Evolutionary conservation across 2,888 invertebrate species (phyloP).

Genomic region (Epinotia bilunana): DNA sequence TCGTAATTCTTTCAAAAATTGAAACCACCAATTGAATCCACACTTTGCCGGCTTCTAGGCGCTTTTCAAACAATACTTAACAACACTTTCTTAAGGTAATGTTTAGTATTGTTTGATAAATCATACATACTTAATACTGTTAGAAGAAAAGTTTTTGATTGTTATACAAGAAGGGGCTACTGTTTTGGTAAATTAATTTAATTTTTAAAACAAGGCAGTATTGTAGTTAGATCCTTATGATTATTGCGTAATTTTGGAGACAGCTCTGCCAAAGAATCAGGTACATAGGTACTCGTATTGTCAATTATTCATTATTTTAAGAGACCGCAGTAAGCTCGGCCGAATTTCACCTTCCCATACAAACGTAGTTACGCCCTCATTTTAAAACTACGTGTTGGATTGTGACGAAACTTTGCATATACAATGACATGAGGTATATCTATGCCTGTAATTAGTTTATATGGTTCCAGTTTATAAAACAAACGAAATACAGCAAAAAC

Average conservation of each 20-base stretch:
- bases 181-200: not conserved
- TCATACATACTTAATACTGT: constrained; percentile 2
- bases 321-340: too few species aligned
- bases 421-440: too few species aligned
- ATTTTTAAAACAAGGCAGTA: not conserved
- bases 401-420: too few species aligned
- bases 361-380: too few species aligned
- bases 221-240: not conserved
- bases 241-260: not conserved
- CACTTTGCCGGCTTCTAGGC: constrained; percentile 6
- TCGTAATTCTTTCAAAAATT: not conserved
- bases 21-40: not conserved
- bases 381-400: too few species aligned
- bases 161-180: constrained; percentile 3
- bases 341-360: too few species aligned
- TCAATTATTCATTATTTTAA: too few species aligned
- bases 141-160: constrained; percentile 4
- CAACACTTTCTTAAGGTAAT: not conserved
- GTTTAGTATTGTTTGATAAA: constrained; percentile 1
- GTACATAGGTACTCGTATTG: not conserved
- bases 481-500: too few species aligned
- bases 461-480: too few species aligned
- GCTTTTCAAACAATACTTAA: not conserved
- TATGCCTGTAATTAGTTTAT: too few species aligned
- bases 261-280: not conserved